phyloP scores from a whole-genome alignment of 1,140 invertebrate genomes.

The Zaprionus gabonicus region DNA sequence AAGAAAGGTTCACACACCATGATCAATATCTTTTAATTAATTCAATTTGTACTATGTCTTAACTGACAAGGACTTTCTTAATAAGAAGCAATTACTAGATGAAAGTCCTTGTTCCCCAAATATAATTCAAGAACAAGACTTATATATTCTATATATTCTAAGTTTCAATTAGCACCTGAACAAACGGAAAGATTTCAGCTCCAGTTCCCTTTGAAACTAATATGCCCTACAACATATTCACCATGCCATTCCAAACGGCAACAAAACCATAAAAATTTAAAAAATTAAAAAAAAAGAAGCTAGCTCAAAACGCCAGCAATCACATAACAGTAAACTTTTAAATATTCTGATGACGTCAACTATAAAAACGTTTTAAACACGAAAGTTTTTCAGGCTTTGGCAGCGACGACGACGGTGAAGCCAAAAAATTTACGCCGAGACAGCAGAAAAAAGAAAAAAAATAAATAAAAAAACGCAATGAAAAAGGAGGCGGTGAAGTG shows the following conservation, averaged over 20 bases:
- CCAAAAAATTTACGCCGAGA: conserved; percentile 41
- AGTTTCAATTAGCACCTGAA: too few relatives aligned
- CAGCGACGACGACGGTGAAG: conserved; percentile 18
- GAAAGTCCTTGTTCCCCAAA: too few relatives aligned
- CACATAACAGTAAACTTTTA: conserved; percentile 70
- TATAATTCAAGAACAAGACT: too few relatives aligned
- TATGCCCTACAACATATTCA: background rate
- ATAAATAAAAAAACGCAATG: background rate
- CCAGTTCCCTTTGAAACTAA: background rate
- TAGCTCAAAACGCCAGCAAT: conserved; percentile 46
- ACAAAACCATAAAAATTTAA: conserved; percentile 4
- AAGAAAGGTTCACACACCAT: too few relatives aligned
- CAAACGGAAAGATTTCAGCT: too few relatives aligned
- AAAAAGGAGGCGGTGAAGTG: conserved; percentile 30
- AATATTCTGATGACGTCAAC: conserved; percentile 75
- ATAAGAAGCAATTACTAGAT: too few relatives aligned
- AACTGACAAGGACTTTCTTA: too few relatives aligned
- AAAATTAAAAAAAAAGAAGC: conserved; percentile 13
- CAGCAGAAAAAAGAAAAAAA: conserved; percentile 29
- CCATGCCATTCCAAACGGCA: conserved; percentile 9
- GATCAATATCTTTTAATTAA: too few relatives aligned
- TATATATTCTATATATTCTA: too few relatives aligned
- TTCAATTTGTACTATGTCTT: too few relatives aligned
- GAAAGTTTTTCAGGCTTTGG: conserved; percentile 34
- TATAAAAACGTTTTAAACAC: conserved; percentile 47